These are phyloP conservation scores for Phalacrocorax pelagicus DNA, from an alignment of 2,113 vertebrate species.

Conservation along the genomic window DNA sequence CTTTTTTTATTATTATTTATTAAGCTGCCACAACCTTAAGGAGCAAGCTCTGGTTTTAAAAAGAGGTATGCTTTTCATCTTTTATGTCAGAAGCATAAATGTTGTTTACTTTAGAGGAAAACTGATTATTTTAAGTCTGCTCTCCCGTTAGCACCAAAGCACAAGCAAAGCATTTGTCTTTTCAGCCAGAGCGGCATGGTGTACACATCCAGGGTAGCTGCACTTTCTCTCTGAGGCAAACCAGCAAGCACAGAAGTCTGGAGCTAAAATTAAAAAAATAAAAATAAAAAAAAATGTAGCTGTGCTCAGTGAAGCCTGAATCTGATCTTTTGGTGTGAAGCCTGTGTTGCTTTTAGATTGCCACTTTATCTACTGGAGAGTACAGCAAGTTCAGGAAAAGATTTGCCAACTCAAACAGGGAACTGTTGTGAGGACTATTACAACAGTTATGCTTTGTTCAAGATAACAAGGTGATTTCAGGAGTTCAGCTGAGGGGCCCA, in stretches of 20 bases:
- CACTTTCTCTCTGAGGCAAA: not conserved
- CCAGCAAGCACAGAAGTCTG: not conserved
- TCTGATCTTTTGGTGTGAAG: not conserved
- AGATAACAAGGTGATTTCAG: not conserved
- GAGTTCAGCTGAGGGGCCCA: not conserved
- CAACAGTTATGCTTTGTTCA: not conserved
- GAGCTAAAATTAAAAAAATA: not conserved
- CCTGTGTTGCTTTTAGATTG: not conserved
- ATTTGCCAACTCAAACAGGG: not conserved
- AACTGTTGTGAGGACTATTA: not conserved
- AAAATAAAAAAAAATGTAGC: not conserved
- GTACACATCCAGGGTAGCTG: not conserved
- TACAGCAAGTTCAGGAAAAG: not conserved
- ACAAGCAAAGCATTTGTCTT: conserved; percentile 54
- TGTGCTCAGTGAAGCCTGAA: not conserved
- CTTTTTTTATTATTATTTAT: not conserved
- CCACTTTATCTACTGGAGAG: not conserved
- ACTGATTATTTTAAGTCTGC: conserved; percentile 40
- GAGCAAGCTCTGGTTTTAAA: conserved; percentile 12
- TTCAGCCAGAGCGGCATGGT: not conserved
- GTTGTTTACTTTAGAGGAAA: conserved; percentile 41
- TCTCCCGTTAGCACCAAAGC: conserved; percentile 18
- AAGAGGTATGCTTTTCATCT: conserved; percentile 29
- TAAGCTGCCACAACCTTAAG: not conserved
- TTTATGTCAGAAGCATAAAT: conserved; percentile 4